phyloP scores from a whole-genome alignment of 2,797 vertebrate genomes.

The Cichlasoma orientale region DNA sequence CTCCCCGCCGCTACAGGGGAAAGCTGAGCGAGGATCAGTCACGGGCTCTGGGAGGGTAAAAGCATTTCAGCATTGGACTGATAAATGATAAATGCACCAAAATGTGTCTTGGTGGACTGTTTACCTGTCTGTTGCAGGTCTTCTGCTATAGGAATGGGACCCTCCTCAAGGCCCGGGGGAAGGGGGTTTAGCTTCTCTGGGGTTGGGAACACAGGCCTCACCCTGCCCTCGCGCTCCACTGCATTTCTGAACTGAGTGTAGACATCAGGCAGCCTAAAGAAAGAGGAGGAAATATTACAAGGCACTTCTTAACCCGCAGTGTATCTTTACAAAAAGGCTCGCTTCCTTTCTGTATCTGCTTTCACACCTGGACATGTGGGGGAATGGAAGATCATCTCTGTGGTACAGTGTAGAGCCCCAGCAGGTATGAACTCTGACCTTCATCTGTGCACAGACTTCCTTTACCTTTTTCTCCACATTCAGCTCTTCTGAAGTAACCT shows the following conservation, averaged over 20 bases:
- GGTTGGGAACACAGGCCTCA: constrained; percentile 72
- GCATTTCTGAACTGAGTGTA: constrained; percentile 87
- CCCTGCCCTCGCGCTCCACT: constrained; percentile 74
- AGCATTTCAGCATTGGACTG: constrained; percentile 4
- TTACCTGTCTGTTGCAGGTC: constrained; percentile 82
- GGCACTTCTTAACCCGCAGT: neutral
- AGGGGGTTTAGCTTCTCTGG: constrained; percentile 76
- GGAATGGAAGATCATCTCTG: constrained; percentile 84
- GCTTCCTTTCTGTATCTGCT: neutral
- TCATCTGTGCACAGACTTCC: constrained; percentile 77
- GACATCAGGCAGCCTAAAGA: constrained; percentile 85
- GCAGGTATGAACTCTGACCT: constrained; percentile 82
- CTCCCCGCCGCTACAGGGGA: constrained; percentile 85
- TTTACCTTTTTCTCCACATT: constrained; percentile 79
- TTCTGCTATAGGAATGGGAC: constrained; percentile 76
- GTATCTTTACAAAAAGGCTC: neutral
- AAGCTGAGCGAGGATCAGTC: constrained; percentile 81
- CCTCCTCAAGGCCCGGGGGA: constrained; percentile 79
- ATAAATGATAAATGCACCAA: neutral
- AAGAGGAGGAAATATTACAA: constrained; percentile 1
- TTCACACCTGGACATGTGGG: constrained; percentile 78
- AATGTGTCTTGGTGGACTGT: neutral
- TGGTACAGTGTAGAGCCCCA: constrained; percentile 87
- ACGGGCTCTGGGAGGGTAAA: constrained; percentile 72
- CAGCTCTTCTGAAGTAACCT: constrained; percentile 84